Evolutionary conservation across 2,797 vertebrate species (phyloP).

Genomic region (Sebastes hubbsi): DNA sequence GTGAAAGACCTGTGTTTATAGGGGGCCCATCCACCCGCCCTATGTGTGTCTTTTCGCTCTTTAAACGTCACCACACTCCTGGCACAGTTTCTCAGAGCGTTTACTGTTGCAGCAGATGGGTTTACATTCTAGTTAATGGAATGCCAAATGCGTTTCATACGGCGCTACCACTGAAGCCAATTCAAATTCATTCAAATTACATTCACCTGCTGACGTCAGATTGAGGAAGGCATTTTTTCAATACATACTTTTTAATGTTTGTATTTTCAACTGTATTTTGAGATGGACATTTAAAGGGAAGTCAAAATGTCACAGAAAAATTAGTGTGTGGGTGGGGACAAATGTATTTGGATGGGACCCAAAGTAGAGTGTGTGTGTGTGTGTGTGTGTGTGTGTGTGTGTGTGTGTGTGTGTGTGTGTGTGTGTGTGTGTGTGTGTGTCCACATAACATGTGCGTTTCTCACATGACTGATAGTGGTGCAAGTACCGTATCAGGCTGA

Average conservation of each 20-base stretch:
- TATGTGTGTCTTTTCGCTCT: neutral
- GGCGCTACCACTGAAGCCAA: neutral
- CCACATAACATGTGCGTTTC: conserved; percentile 38
- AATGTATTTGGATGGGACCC: neutral
- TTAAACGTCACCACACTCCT: neutral
- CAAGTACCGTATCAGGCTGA: conserved; percentile 40
- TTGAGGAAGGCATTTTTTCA: neutral
- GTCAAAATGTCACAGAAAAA: neutral
- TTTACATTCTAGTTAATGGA: neutral
- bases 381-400: neutral
- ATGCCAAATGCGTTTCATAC: neutral
- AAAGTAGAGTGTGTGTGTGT: neutral
- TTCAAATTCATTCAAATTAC: conserved; percentile 26
- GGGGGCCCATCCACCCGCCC: neutral
- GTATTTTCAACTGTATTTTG: neutral
- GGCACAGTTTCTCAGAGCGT: neutral
- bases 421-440: neutral
- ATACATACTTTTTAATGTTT: neutral
- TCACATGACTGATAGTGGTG: conserved; percentile 69
- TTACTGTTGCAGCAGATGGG: neutral
- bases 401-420: neutral
- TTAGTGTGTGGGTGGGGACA: neutral
- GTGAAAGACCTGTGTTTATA: neutral
- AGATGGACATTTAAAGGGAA: neutral
- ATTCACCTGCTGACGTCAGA: conserved; percentile 3